Evolutionary conservation across 1,140 invertebrate genomes (phyloP), one percentile per base, ranked within the genome.

Genomic region (Drosophila tani): DNA sequence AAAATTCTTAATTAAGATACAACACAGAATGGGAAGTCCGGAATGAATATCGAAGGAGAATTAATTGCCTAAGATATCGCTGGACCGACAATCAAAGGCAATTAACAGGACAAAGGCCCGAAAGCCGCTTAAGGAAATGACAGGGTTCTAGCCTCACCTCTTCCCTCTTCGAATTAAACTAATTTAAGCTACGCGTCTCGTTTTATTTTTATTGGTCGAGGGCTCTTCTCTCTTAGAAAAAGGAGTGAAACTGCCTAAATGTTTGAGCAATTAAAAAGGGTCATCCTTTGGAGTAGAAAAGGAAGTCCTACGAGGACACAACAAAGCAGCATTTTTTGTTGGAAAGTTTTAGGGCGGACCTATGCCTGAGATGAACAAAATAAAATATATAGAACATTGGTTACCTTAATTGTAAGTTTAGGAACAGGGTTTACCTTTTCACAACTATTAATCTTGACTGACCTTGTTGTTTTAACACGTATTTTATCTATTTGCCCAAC

Each of bases 241-340:
- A 56, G 43, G 35, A 68, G 17, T 53, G 51, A 74, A 74, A 67
- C 32, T 45, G 47, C 66, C 47, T 66, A 77, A 84, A 66, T 84
- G 71, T 74, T 75, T 59, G 32, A 46, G 56, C 81, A 86, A 86
- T 86, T 82, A 82, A 82, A 86, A 86, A 87, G 67, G 83, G 83
- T 80, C 83, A 55, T 55, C 35, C 51, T 45, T 46, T 41, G 46
- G 29, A 59, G 59, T 60, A 67, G 66, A 43, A 77, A 73, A 77
- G 32, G 35, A 55, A 68, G 49, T 21, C 35, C 59, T 35, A 29
- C 40, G 50, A 78, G 35, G 29, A 56, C 56, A 66, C 66, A 56
- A 40, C 19, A 57, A 58, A 11, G 21, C 41, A 8, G 19, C 12
- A 17, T 12, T 62, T 75, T 57, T 76, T 73, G 65, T 63, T 68